Percentiles rank a stretch among this genome's conserved stretches.
phyloP scores from a whole-genome alignment of 2,113 vertebrate species.

The Poeciliopsis occidentalis region DNA sequence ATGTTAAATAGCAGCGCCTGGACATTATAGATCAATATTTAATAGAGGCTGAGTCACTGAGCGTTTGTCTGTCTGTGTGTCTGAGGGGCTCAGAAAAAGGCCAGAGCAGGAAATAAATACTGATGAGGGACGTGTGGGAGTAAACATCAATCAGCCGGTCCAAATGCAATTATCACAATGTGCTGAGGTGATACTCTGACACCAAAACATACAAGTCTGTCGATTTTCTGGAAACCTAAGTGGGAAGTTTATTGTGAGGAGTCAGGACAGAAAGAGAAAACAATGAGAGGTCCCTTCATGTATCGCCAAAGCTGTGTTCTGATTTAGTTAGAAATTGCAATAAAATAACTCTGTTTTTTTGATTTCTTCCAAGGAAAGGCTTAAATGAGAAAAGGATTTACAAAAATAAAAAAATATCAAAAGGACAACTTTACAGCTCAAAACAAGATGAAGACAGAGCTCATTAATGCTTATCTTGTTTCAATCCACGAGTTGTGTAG shows the following conservation, averaged over 20 bases:
- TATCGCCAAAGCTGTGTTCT: neutral
- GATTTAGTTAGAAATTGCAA: no score
- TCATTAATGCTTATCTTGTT: no score
- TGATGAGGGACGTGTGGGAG: slow-evolving; percentile 3
- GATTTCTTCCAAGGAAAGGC: no score
- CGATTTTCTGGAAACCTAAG: neutral
- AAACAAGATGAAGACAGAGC: no score
- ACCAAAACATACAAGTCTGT: slow-evolving; percentile 11
- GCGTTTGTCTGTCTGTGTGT: slow-evolving; percentile 51
- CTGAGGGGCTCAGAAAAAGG: slow-evolving; percentile 49
- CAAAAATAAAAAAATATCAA: no score
- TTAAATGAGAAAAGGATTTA: no score
- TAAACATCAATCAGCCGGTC: slow-evolving; percentile 15
- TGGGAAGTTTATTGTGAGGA: slow-evolving; percentile 11
- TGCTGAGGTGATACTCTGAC: neutral
- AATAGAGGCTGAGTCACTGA: slow-evolving; percentile 76
- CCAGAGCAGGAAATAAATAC: slow-evolving; percentile 43
- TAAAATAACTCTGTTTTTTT: no score
- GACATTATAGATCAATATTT: slow-evolving; percentile 81
- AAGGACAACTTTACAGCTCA: no score
- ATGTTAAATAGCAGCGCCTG: slow-evolving; percentile 76
- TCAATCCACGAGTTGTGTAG: no score
- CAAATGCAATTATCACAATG: slow-evolving; percentile 29
- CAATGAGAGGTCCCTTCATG: neutral
- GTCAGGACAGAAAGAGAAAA: neutral